These are phyloP conservation scores for Achatina immaculata DNA, from an alignment of 1,140 invertebrate species.

Conservation along the genomic window DNA sequence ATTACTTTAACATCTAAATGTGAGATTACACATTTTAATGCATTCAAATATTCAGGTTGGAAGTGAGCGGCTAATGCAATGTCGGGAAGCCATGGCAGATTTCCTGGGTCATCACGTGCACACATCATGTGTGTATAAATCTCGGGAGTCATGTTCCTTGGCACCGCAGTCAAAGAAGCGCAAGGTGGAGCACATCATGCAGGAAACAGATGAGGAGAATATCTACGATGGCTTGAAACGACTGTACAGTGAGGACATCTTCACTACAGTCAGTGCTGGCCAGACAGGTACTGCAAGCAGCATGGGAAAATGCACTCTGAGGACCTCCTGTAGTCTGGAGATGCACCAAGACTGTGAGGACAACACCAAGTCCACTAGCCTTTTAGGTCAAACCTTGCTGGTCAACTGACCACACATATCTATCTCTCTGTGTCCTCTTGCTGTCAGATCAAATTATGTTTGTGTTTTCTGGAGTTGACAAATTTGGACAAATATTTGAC, in stretches of 20 bases:
- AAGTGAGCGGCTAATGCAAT: constrained; percentile 60
- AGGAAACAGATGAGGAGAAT: constrained; percentile 58
- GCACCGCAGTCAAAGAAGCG: constrained; percentile 59
- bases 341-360: constrained; percentile 56
- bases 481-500: too few relatives aligned
- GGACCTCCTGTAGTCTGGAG: constrained; percentile 58
- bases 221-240: constrained; percentile 69
- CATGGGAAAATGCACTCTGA: constrained; percentile 31
- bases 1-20: too few relatives aligned
- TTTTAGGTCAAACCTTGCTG: neutral
- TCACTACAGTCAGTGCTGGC: neutral
- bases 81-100: constrained; percentile 60
- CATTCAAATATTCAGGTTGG: constrained; percentile 54
- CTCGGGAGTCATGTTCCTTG: constrained; percentile 31
- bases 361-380: constrained; percentile 22
- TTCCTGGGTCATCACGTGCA: constrained; percentile 43
- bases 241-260: constrained; percentile 65
- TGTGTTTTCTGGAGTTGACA: too few relatives aligned
- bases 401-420: constrained; percentile 19
- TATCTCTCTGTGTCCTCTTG: constrained; percentile 19
- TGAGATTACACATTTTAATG: too few relatives aligned
- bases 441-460: too few relatives aligned
- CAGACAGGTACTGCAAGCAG: too few relatives aligned
- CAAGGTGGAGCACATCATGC: constrained; percentile 57
- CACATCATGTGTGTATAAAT: constrained; percentile 13